Percentiles rank a stretch among this genome's conserved stretches.
These are phyloP conservation scores for Hylaea fasciaria DNA, from an alignment of 2,888 invertebrate species.

Conservation along the genomic window DNA sequence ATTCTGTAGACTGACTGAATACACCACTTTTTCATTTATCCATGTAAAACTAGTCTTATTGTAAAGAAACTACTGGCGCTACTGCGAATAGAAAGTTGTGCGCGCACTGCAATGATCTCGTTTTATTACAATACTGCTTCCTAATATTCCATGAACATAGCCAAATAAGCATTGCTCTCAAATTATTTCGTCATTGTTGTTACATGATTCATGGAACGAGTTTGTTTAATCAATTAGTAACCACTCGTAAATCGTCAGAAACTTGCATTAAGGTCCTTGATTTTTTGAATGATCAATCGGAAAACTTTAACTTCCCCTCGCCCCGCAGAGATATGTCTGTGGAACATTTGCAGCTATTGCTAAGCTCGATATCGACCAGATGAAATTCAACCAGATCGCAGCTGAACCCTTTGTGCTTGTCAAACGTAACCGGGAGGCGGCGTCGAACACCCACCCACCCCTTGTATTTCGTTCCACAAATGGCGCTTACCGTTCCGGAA, in stretches of 20 bases:
- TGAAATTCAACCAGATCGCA: slow-evolving; percentile 55
- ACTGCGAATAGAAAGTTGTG: slow-evolving; percentile 66
- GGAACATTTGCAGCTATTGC: slow-evolving; percentile 19
- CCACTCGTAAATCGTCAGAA: not conserved
- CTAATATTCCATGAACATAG: slow-evolving; percentile 11
- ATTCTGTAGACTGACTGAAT: slow-evolving; percentile 69
- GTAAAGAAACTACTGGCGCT: slow-evolving; percentile 64
- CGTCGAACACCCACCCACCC: slow-evolving; percentile 51
- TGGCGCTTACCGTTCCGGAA: slow-evolving; percentile 28
- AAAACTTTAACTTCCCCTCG: not conserved
- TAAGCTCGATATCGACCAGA: slow-evolving; percentile 58
- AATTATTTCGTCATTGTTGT: not conserved
- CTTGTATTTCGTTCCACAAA: slow-evolving; percentile 50
- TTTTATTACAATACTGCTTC: slow-evolving; percentile 21
- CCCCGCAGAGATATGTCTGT: not conserved
- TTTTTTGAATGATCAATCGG: not conserved
- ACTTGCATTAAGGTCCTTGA: not conserved
- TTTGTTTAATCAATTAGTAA: not conserved
- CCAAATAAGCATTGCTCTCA: not conserved
- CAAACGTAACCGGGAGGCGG: slow-evolving; percentile 47
- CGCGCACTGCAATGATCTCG: slow-evolving; percentile 46
- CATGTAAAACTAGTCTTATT: slow-evolving; percentile 68
- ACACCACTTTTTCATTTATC: slow-evolving; percentile 68
- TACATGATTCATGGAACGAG: not conserved
- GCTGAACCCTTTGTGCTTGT: slow-evolving; percentile 58